Conservation (phyloP, 2,797 vertebrate genomes). For the Alexandromys oeconomus region DNA sequence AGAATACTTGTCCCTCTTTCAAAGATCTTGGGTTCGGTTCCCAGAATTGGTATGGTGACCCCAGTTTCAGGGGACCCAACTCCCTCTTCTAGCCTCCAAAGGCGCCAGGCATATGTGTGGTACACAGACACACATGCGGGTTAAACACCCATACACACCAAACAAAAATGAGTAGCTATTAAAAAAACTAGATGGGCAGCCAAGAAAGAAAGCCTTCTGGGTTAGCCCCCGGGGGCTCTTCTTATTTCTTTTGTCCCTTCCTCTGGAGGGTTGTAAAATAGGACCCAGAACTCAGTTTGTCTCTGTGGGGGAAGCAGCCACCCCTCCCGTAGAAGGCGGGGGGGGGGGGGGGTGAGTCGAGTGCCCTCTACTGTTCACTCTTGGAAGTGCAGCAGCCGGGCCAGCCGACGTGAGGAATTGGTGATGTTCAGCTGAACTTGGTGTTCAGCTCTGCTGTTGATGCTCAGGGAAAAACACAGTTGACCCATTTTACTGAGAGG, state of each 20-base stretch:
- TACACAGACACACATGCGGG: background rate
- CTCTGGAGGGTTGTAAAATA: background rate
- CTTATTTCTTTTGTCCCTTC: background rate
- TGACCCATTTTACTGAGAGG: background rate
- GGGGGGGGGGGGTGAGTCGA: background rate
- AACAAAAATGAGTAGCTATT: background rate
- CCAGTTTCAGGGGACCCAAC: background rate
- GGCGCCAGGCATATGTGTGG: background rate
- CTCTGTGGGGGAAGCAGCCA: background rate
- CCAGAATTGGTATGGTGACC: background rate
- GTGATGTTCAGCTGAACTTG: background rate
- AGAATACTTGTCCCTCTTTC: background rate
- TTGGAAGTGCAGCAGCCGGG: conserved; percentile 35
- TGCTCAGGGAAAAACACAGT: background rate
- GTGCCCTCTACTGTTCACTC: conserved; percentile 66
- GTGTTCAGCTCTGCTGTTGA: background rate
- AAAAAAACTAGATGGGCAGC: background rate
- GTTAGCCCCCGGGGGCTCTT: background rate
- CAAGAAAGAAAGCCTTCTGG: background rate
- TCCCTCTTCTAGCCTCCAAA: background rate
- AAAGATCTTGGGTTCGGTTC: background rate
- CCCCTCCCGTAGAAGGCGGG: background rate
- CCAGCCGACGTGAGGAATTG: background rate
- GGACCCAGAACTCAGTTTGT: background rate
- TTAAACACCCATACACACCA: background rate